Evolutionary conservation across 2,797 vertebrate species (phyloP).

Genomic region (Labeo calbasu): DNA sequence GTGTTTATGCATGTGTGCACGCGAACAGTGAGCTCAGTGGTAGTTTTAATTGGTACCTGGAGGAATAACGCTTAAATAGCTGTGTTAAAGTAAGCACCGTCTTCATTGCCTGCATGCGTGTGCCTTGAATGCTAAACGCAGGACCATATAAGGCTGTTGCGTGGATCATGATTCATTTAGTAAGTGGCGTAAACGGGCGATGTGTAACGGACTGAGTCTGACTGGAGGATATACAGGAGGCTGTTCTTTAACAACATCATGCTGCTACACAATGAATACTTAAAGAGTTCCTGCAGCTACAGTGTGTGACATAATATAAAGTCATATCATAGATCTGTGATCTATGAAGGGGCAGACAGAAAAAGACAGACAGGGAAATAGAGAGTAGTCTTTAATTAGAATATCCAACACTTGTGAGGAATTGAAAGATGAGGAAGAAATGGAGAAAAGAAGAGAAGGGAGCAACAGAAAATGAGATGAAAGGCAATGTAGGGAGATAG

Average conservation of each 20-base stretch:
- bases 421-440: conserved; percentile 25
- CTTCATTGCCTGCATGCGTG: conserved; percentile 55
- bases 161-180: conserved; percentile 30
- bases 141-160: not conserved
- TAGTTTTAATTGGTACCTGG: conserved; percentile 78
- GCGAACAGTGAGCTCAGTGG: conserved; percentile 58
- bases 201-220: conserved; percentile 37
- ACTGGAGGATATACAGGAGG: conserved; percentile 38
- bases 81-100: conserved; percentile 64
- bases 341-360: conserved; percentile 66
- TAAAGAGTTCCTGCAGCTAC: conserved; percentile 50
- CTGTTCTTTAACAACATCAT: conserved; percentile 46
- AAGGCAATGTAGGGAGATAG: conserved; percentile 26
- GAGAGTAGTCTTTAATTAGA: conserved; percentile 61
- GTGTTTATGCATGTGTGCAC: conserved; percentile 31
- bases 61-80: conserved; percentile 74
- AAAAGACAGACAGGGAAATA: conserved; percentile 64
- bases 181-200: conserved; percentile 13
- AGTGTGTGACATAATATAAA: conserved; percentile 62
- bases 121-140: conserved; percentile 8
- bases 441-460: conserved; percentile 1
- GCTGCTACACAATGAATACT: conserved; percentile 56
- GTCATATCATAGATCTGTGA: conserved; percentile 68
- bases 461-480: conserved; percentile 22
- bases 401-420: conserved; percentile 40